A percentile compares a stretch with the other conserved stretches of the same genome.
These are phyloP conservation scores for Andrena cerasifolii DNA, from an alignment of 1,140 invertebrate genomes.

Conservation along the genomic window DNA sequence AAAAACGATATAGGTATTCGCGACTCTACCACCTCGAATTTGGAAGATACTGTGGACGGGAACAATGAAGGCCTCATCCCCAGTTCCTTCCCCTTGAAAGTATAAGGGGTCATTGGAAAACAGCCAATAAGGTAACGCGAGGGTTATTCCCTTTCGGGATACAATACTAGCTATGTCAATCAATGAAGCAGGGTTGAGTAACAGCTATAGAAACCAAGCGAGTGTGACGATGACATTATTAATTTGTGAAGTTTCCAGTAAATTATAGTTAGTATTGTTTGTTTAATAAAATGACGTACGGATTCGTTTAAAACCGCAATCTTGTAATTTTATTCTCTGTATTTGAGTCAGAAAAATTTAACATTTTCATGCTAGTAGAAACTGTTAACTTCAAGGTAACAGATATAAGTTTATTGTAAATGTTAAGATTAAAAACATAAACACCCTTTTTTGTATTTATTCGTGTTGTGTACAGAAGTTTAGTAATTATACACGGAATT, in stretches of 20 bases:
- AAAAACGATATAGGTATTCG: neutral
- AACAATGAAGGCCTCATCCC: conserved; percentile 14
- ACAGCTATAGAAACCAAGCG: neutral
- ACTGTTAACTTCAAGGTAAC: too few relatives aligned
- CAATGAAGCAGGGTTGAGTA: neutral
- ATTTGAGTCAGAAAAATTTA: too few relatives aligned
- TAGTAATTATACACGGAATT: too few relatives aligned
- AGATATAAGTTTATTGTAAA: too few relatives aligned
- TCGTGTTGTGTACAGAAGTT: too few relatives aligned
- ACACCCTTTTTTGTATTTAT: too few relatives aligned
- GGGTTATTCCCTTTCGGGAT: conserved; percentile 9
- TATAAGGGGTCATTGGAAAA: conserved; percentile 17
- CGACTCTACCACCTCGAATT: neutral
- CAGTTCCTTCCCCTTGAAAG: conserved; percentile 9
- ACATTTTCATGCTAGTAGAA: too few relatives aligned
- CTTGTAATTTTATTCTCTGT: too few relatives aligned
- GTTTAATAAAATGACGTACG: neutral
- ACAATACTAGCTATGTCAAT: neutral
- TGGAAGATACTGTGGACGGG: neutral
- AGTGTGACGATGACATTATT: neutral
- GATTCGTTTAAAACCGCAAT: neutral
- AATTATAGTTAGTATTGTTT: neutral
- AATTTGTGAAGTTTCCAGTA: neutral
- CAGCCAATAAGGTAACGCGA: conserved; percentile 20
- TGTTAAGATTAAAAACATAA: too few relatives aligned